Base-by-base conservation (phyloP, 2,888 invertebrate genomes). In the Drosophila nr. perissopoda region DNA sequence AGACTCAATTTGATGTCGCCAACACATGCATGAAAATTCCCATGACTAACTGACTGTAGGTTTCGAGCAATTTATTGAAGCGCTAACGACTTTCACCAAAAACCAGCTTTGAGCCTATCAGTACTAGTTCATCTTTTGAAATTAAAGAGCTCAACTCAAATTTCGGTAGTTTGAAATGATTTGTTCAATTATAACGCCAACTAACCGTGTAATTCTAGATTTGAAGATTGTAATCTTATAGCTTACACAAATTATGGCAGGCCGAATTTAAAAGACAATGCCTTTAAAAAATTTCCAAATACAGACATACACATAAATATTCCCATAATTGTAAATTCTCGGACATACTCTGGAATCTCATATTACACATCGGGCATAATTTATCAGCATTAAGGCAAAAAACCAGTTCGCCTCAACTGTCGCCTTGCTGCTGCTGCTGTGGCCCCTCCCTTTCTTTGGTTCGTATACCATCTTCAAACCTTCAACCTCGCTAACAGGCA, bases 321-420 rank as follows among this genome's bases (percentile, higher is more conserved):
- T 53, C 27, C 45, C 76, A 80, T 76, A 62, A 71, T 80, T 80
- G 72, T 77, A 59, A 64, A 67, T 59, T 76, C 59, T 48, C 21
- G 49, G 57, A 69, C 57, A 63, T 45, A 33, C 58, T 21, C 6
- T 21, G 16, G 68, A 38, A 42, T 59, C 78, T 83, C 81, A 67
- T 61, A 80, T 83, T 81, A 84, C 82, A 75, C 61, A 71, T 51
- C 42, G 38, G 59, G 58, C 69, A 73, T 82, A 84, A 89, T 84
- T 78, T 83, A 86, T 84, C 84, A 88, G 73, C 69, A 76, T 83
- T 80, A 70, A 78, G 58, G 68, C 56, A 33, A 71, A 64, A 73
- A 88, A 83, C 83, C 87, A 76, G 83, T 83, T 88, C 61, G 54
- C 57, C 53, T 27, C 52, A 61, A 52, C 68, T 69, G 68, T 63